Conservation (phyloP, 2,113 vertebrate species). For the Pomatorhinus ruficollis region DNA sequence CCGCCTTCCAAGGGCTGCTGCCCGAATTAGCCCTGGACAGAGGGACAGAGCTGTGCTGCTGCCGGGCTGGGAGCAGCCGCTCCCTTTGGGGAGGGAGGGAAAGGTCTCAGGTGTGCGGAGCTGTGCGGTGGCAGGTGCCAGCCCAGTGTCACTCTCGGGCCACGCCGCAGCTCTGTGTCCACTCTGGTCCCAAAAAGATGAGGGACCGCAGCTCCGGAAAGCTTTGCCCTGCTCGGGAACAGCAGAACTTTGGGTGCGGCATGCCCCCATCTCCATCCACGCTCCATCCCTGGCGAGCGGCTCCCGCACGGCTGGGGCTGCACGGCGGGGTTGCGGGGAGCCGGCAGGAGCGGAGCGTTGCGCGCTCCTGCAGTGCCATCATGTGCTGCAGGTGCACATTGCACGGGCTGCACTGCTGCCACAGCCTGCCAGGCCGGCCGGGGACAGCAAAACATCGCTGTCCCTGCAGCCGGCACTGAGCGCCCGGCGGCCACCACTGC, state of each 20-base stretch:
- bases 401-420: not conserved
- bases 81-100: not conserved
- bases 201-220: not conserved
- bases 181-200: not conserved
- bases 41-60: not conserved
- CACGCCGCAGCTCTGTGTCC: fast-evolving
- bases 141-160: fast-evolving
- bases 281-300: not conserved
- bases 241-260: not conserved
- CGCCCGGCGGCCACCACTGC: not conserved
- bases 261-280: fast-evolving
- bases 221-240: fast-evolving
- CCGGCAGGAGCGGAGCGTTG: not conserved
- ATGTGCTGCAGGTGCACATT: conserved; percentile 13
- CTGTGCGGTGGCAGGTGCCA: not conserved
- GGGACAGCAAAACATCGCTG: not conserved
- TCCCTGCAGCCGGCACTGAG: not conserved
- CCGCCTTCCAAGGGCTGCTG: not conserved
- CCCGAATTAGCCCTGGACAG: not conserved
- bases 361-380: conserved; percentile 74
- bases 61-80: not conserved
- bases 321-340: not conserved
- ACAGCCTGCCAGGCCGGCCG: not conserved
- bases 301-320: not conserved
- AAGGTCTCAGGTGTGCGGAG: fast-evolving